These are phyloP conservation scores for Equus quagga DNA, from an alignment of 2,113 vertebrate genomes.

Conservation along the genomic window DNA sequence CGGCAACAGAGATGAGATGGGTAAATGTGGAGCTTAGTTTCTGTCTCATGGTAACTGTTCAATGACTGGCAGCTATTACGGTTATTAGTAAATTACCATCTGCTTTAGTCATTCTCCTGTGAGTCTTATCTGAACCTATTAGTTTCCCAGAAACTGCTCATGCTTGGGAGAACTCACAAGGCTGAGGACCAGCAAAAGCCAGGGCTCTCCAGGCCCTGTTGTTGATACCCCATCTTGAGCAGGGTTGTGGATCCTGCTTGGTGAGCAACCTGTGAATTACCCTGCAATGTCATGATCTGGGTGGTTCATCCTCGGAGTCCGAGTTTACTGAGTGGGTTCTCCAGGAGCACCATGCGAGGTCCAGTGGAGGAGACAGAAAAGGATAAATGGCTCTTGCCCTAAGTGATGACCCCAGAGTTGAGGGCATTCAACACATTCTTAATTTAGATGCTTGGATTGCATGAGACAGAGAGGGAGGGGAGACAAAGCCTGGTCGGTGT, in stretches of 20 bases:
- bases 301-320: fast-evolving
- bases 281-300: fast-evolving
- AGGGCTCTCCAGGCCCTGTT: not conserved
- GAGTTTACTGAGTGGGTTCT: fast-evolving
- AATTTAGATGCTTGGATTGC: not conserved
- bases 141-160: not conserved
- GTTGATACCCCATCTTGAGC: not conserved
- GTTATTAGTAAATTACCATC: slow-evolving; percentile 62
- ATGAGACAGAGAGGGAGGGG: not conserved
- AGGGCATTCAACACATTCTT: not conserved
- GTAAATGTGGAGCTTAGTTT: not conserved
- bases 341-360: fast-evolving
- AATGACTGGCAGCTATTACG: slow-evolving; percentile 32
- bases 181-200: not conserved
- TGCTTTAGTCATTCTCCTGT: slow-evolving; percentile 31
- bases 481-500: not conserved
- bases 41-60: not conserved
- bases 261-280: not conserved
- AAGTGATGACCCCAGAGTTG: not conserved
- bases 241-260: not conserved
- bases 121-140: not conserved
- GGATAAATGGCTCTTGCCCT: not conserved
- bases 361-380: not conserved
- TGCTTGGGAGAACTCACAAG: not conserved
- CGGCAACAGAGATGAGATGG: not conserved